Conservation (phyloP, 1,140 invertebrate genomes). For the Portunus trituberculatus region DNA sequence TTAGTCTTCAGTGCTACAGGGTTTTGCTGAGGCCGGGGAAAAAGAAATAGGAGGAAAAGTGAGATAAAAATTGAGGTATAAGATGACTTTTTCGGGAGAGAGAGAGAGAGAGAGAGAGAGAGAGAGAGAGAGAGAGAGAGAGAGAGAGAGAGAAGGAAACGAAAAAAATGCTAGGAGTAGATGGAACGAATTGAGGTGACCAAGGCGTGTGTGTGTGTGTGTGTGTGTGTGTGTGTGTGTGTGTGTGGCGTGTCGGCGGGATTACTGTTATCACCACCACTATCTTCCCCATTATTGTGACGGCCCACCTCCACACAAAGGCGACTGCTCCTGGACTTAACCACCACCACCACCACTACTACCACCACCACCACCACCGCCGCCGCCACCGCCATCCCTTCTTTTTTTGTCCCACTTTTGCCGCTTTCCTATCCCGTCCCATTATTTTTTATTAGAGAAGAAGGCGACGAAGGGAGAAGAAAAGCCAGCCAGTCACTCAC, state of each 20-base stretch:
- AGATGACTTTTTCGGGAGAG: not conserved
- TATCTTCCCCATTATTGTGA: constrained; percentile 22
- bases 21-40: not conserved
- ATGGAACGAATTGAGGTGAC: too few species aligned
- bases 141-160: not conserved
- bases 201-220: constrained; percentile 37
- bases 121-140: not conserved
- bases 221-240: constrained; percentile 52
- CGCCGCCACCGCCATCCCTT: not conserved
- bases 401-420: not conserved
- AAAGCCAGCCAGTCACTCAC: not conserved
- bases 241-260: constrained; percentile 22
- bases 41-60: not conserved
- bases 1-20: not conserved
- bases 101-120: not conserved
- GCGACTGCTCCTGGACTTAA: not conserved
- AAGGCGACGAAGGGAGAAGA: not conserved
- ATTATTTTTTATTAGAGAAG: not conserved
- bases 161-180: not conserved
- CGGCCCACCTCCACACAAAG: not conserved
- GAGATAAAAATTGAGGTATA: not conserved
- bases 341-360: not conserved
- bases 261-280: constrained; percentile 2
- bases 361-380: not conserved
- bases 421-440: not conserved